Evolutionary conservation across 1,140 invertebrate genomes (phyloP).

Genomic region (Aradophagus sp.): DNA sequence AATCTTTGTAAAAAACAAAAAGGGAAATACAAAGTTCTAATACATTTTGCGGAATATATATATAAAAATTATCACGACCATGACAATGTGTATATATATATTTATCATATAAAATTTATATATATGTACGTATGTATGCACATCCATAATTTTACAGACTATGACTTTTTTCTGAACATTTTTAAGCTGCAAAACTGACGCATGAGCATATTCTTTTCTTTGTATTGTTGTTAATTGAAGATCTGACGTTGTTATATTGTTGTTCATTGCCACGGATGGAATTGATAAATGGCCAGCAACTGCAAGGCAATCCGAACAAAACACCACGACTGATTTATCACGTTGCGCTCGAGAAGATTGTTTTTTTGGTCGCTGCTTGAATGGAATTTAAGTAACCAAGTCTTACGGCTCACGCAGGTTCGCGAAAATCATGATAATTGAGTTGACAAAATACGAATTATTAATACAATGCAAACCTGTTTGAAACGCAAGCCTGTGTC

Average conservation of each 20-base stretch:
- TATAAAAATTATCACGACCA: constrained; percentile 37
- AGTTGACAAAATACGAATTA: constrained; percentile 42
- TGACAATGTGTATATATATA: constrained; percentile 39
- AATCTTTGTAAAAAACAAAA: too few species aligned
- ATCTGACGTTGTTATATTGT: constrained; percentile 49
- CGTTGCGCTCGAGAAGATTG: constrained; percentile 9
- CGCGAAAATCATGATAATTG: constrained; percentile 31
- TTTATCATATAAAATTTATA: constrained; percentile 15
- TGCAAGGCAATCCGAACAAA: constrained; percentile 15
- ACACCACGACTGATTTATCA: constrained; percentile 26
- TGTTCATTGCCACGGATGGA: constrained; percentile 69
- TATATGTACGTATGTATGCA: constrained; percentile 17
- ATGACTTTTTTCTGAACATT: constrained; percentile 31
- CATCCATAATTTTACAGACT: constrained; percentile 37
- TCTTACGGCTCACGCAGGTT: too few species aligned
- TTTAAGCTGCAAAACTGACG: constrained; percentile 5
- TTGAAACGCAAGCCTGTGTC: constrained; percentile 26
- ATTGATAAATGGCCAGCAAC: constrained; percentile 62
- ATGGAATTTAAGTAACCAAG: constrained; percentile 47
- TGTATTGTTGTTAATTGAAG: constrained; percentile 46
- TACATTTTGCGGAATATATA: constrained; percentile 32
- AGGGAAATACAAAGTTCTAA: constrained; percentile 26
- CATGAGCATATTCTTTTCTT: constrained; percentile 34
- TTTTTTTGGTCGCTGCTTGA: constrained; percentile 38
- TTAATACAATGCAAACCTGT: constrained; percentile 29